A percentile compares a stretch with the other conserved stretches of the same genome.
Conservation (phyloP, 1,140 invertebrate genomes). For the Drosophila ironensis region DNA sequence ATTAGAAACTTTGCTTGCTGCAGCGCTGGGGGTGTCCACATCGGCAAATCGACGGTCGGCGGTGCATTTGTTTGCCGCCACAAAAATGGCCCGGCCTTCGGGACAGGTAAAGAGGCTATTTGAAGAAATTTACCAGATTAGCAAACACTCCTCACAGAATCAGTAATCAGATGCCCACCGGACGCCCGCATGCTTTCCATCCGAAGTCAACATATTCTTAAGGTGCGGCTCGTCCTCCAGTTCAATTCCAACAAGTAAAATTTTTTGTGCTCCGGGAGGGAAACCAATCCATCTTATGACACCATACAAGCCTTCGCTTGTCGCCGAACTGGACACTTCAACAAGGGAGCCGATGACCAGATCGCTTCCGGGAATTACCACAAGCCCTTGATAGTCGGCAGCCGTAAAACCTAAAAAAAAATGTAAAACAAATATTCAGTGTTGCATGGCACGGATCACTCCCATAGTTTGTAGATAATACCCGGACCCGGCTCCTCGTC, state of each 20-base stretch:
- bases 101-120: conserved; percentile 66
- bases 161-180: too few relatives aligned
- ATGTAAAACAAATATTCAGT: background rate
- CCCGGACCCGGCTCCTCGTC: conserved; percentile 26
- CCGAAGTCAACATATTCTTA: conserved; percentile 85
- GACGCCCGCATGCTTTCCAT: conserved; percentile 88
- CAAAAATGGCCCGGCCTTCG: conserved; percentile 87
- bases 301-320: conserved; percentile 85
- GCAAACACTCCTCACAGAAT: too few relatives aligned
- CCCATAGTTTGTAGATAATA: too few relatives aligned
- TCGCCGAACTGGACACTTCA: conserved; percentile 84
- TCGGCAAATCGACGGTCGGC: conserved; percentile 90
- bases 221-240: conserved; percentile 89
- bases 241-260: conserved; percentile 84
- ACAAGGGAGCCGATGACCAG: conserved; percentile 89
- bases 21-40: conserved; percentile 63
- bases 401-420: conserved; percentile 15
- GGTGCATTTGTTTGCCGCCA: conserved; percentile 88
- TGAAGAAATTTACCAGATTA: too few relatives aligned
- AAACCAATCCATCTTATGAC: conserved; percentile 94
- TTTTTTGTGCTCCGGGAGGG: conserved; percentile 50
- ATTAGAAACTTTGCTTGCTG: conserved; percentile 18
- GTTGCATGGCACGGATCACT: too few relatives aligned
- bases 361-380: conserved; percentile 80
- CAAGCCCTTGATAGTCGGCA: conserved; percentile 41